These are phyloP conservation scores for Sebastes hubbsi DNA, from an alignment of 2,797 vertebrate species.

Conservation along the genomic window DNA sequence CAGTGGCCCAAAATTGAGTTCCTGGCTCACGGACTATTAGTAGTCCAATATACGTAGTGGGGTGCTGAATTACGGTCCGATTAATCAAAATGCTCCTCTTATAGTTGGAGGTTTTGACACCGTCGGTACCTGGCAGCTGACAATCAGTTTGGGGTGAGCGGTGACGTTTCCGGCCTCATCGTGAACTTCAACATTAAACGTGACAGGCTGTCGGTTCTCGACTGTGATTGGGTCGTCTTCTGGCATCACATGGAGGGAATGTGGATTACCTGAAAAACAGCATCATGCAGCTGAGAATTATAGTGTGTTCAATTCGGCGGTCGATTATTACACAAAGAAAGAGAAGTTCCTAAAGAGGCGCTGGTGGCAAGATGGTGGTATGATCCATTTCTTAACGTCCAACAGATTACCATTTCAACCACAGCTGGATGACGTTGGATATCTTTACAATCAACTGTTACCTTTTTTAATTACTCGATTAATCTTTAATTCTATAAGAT, in stretches of 20 bases:
- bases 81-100: background rate
- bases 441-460: background rate
- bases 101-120: background rate
- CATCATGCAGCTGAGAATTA: background rate
- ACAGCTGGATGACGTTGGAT: conserved; percentile 9
- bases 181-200: conserved; percentile 86
- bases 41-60: background rate
- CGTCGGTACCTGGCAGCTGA: conserved; percentile 87
- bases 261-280: conserved; percentile 81
- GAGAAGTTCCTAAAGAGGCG: background rate
- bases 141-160: conserved; percentile 81
- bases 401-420: background rate
- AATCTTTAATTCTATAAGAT: background rate
- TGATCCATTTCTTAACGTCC: background rate
- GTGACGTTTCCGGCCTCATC: conserved; percentile 91
- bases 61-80: background rate
- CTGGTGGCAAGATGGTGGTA: background rate
- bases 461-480: background rate
- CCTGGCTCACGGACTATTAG: no score
- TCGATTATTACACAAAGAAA: background rate
- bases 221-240: conserved; percentile 77
- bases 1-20: no score
- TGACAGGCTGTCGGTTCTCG: conserved; percentile 86
- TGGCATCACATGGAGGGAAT: conserved; percentile 82
- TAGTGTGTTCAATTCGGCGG: background rate